A percentile compares a stretch with the other conserved stretches of the same genome.
Evolutionary conservation across 2,113 vertebrate genomes (phyloP).

Genomic region (Labeo rohita): DNA sequence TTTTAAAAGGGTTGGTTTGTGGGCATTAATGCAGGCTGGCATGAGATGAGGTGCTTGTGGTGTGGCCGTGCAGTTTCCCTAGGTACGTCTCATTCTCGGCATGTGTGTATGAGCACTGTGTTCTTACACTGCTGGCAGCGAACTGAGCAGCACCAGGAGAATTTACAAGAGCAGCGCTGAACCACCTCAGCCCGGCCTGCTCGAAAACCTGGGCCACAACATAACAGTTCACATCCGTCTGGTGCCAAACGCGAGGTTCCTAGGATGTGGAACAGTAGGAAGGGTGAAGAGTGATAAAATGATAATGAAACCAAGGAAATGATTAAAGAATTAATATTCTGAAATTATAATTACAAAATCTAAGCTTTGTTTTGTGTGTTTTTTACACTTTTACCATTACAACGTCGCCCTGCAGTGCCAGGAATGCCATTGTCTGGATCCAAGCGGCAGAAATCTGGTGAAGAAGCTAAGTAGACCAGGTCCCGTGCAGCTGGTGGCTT

Average conservation of each 20-base stretch:
- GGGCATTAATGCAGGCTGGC: background rate
- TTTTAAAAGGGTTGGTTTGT: background rate
- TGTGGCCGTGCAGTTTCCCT: background rate
- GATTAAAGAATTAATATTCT: background rate
- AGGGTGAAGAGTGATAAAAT: background rate
- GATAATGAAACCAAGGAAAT: background rate
- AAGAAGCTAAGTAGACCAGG: constrained; percentile 74
- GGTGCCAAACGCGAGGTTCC: constrained; percentile 71
- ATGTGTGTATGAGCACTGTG: constrained; percentile 77
- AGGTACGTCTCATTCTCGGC: constrained; percentile 61
- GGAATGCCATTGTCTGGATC: constrained; percentile 71
- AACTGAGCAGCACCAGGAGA: constrained; percentile 79
- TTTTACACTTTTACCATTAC: constrained; percentile 68
- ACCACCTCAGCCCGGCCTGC: constrained; percentile 72
- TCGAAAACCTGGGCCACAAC: constrained; percentile 75
- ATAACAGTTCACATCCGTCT: constrained; percentile 78
- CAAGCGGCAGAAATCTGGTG: constrained; percentile 76
- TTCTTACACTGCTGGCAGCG: constrained; percentile 78
- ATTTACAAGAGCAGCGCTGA: constrained; percentile 79
- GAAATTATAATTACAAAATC: background rate
- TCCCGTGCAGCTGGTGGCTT: constrained; percentile 77
- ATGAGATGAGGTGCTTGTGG: background rate
- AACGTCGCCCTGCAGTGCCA: constrained; percentile 72
- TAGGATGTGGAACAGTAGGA: constrained; percentile 36
- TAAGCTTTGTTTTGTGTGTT: background rate